Base-by-base conservation (phyloP, 2,113 vertebrate genomes). In the Cyrtonyx montezumae region DNA sequence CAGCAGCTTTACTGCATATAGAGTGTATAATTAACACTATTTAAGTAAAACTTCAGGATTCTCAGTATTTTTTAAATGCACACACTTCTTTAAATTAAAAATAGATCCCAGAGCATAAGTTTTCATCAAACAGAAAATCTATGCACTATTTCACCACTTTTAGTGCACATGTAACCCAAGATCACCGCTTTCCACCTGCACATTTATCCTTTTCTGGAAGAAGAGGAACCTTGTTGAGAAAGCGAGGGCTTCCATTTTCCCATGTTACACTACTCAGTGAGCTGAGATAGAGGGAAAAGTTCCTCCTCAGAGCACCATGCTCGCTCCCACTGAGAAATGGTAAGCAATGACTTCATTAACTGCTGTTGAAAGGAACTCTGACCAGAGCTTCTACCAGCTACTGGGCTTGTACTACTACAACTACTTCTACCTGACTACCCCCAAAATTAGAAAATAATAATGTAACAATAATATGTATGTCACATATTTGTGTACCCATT, bases 51-150 rank as follows among this genome's bases (percentile, higher is more conserved):
- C 11, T 15, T 61, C 13, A 21, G 4, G 30, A 59, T 88, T 92
- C 34, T 69, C 42, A 75, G 8, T 15, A 37, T 83, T 92, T 95
- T 69, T 67, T 77, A 87, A 84, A 66, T 36, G 26, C 36, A 23
- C n/a, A 46, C 12, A 19, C n/a, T 85, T 67, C 16, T 25, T 71
- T 70, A 48, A 36, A 42, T 13, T 53, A 53, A 68, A 62, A 77
- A 71, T 26, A 5, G 9, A 83, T 37, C 34, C 9, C 3, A 32
- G 11, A 83, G 28, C n/a, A 88, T 9, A 67, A 80, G 58, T 59
- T n/a, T 66, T 81, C n/a, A 42, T 19, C 37, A 49, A 28, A 59
- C 23, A 79, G 63, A 79, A 88, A 65, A 73, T 34, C 23, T 32
- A 46, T 8, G 13, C 2, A 0, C 6, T 76, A 1, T 78, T 84